A percentile compares a stretch with the other conserved stretches of the same genome.
These are phyloP conservation scores for Euura lappo DNA, from an alignment of 1,140 invertebrate species.

Conservation along the genomic window DNA sequence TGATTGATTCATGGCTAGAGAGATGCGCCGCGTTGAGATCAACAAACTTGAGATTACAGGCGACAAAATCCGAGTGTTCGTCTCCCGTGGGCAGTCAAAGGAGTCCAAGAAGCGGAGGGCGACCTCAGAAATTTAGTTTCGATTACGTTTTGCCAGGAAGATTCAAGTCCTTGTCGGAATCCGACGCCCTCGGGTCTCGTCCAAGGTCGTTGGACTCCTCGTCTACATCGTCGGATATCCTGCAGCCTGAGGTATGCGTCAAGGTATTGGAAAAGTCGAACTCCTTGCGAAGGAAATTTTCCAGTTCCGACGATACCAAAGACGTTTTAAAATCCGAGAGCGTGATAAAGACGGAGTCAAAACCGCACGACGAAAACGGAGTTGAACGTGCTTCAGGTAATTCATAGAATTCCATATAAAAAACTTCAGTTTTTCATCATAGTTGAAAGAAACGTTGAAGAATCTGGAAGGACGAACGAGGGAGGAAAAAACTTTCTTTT, in stretches of 20 bases:
- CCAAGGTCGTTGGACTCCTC: background rate
- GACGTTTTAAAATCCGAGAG: too few species aligned
- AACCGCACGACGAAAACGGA: too few species aligned
- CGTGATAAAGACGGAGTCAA: too few species aligned
- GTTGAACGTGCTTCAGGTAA: too few species aligned
- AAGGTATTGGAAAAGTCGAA: background rate
- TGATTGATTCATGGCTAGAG: background rate
- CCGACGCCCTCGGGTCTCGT: background rate
- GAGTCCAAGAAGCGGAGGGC: background rate
- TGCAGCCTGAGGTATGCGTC: background rate
- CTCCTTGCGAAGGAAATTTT: background rate
- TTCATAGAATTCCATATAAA: too few species aligned
- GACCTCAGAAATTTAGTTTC: background rate
- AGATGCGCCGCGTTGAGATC: background rate
- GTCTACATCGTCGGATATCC: background rate
- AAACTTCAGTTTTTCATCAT: too few species aligned
- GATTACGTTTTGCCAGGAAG: background rate
- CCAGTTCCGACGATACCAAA: too few species aligned
- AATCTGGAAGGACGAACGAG: too few species aligned
- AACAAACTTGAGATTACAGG: background rate
- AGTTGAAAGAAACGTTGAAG: too few species aligned
- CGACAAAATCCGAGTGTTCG: background rate
- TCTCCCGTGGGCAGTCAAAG: background rate
- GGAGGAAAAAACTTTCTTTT: too few species aligned
- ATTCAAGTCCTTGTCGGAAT: conserved; percentile 1